Percentiles rank a stretch among this genome's conserved stretches.
These are phyloP conservation scores for Aradophagus sp. DNA, from an alignment of 1,140 invertebrate genomes.

Conservation along the genomic window DNA sequence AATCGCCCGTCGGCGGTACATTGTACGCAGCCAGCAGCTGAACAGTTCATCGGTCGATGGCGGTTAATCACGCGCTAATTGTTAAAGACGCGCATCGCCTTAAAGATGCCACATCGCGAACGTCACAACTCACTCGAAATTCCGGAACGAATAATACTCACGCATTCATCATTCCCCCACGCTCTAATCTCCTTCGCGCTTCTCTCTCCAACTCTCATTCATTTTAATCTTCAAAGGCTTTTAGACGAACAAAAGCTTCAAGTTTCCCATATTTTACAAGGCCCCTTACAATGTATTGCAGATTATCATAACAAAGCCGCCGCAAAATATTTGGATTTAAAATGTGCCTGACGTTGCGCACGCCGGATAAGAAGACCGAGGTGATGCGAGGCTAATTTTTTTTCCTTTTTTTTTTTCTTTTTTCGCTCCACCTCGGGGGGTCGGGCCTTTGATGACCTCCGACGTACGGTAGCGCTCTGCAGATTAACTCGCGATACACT, in stretches of 20 bases:
- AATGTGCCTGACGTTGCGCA: constrained; percentile 26
- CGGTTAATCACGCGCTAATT: constrained; percentile 41
- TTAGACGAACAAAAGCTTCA: constrained; percentile 49
- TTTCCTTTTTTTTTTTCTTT: too few relatives aligned
- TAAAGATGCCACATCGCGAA: constrained; percentile 31
- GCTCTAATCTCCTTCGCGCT: constrained; percentile 40
- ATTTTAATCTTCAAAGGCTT: constrained; percentile 56
- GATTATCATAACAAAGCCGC: constrained; percentile 49
- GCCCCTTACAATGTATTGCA: constrained; percentile 44
- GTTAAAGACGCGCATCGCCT: constrained; percentile 18
- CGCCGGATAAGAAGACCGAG: constrained; percentile 26
- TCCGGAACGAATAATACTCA: constrained; percentile 32
- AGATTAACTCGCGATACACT: too few relatives aligned
- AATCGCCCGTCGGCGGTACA: too few relatives aligned
- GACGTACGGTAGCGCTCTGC: too few relatives aligned
- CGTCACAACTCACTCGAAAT: constrained; percentile 45
- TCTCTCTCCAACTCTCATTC: constrained; percentile 47
- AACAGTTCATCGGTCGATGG: constrained; percentile 29
- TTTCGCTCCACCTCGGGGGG: background rate
- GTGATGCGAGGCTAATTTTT: constrained; percentile 21
- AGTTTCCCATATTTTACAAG: constrained; percentile 52
- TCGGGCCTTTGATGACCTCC: too few relatives aligned
- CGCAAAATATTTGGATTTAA: constrained; percentile 47
- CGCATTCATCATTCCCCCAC: constrained; percentile 42
- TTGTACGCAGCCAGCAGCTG: constrained; percentile 2